A percentile compares a stretch with the other conserved stretches of the same genome.
Conservation (phyloP, 1,140 invertebrate genomes). For the Apis florea region DNA sequence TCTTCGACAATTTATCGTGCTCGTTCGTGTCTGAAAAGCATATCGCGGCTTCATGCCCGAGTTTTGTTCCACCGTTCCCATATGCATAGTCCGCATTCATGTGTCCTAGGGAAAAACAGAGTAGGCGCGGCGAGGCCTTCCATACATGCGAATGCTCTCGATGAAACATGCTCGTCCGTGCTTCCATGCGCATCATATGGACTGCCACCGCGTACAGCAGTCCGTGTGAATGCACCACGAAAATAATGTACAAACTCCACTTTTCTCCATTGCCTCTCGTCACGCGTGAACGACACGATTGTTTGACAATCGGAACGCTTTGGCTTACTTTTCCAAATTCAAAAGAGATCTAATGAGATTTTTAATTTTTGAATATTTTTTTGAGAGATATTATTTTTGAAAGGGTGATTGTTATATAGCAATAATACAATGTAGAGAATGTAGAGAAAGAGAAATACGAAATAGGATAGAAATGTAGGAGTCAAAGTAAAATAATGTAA, state of each 20-base stretch:
- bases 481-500: too few species aligned
- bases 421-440: too few species aligned
- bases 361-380: background rate
- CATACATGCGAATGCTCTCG: constrained; percentile 17
- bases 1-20: constrained; percentile 40
- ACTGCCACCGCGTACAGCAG: background rate
- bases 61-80: constrained; percentile 10
- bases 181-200: background rate
- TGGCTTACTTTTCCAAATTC: background rate
- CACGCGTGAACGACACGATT: constrained; percentile 6
- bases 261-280: constrained; percentile 25
- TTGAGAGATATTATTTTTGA: background rate
- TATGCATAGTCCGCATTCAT: constrained; percentile 16
- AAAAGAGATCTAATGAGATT: too few species aligned
- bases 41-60: constrained; percentile 21
- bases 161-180: constrained; percentile 8
- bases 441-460: too few species aligned
- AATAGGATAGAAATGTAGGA: too few species aligned
- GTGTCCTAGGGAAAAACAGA: constrained; percentile 1
- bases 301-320: background rate
- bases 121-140: background rate
- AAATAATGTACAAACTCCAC: constrained; percentile 20
- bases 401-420: too few species aligned
- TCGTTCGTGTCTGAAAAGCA: constrained; percentile 29
- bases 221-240: background rate